These are phyloP conservation scores for Hyposmocoma kahamanoa DNA, from an alignment of 1,140 invertebrate genomes.

Conservation along the genomic window DNA sequence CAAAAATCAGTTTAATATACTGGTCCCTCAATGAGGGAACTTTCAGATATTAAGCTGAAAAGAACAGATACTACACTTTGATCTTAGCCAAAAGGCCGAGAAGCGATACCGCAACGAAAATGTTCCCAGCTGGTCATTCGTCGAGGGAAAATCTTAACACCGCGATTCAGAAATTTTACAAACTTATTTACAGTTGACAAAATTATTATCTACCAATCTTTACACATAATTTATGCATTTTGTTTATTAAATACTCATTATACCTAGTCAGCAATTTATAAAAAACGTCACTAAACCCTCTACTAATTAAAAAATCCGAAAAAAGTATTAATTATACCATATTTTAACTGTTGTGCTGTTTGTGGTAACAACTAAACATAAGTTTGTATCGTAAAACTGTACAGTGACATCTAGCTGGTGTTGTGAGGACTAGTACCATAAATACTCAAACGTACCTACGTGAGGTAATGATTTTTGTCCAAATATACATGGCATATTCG, in stretches of 20 bases:
- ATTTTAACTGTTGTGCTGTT: background rate
- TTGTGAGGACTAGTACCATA: no score
- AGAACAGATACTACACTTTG: conserved; percentile 8
- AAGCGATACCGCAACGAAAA: background rate
- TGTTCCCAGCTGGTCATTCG: background rate
- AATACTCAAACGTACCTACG: no score
- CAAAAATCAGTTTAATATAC: conserved; percentile 16
- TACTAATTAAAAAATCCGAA: background rate
- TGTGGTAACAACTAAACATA: background rate
- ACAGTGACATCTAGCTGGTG: conserved; percentile 2
- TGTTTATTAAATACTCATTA: background rate
- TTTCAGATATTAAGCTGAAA: conserved; percentile 8
- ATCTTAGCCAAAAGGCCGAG: conserved; percentile 8
- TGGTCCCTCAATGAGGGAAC: conserved; percentile 11
- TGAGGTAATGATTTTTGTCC: no score
- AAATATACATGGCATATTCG: no score
- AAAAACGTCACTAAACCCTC: background rate
- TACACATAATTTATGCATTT: background rate
- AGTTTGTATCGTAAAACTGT: background rate
- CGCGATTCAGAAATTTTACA: conserved; percentile 1
- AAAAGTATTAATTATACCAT: background rate
- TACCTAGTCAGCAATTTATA: background rate
- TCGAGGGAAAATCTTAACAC: background rate
- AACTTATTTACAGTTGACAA: background rate
- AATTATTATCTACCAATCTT: background rate